Conservation (phyloP, 1,140 invertebrate species). For the Conus ventricosus region DNA sequence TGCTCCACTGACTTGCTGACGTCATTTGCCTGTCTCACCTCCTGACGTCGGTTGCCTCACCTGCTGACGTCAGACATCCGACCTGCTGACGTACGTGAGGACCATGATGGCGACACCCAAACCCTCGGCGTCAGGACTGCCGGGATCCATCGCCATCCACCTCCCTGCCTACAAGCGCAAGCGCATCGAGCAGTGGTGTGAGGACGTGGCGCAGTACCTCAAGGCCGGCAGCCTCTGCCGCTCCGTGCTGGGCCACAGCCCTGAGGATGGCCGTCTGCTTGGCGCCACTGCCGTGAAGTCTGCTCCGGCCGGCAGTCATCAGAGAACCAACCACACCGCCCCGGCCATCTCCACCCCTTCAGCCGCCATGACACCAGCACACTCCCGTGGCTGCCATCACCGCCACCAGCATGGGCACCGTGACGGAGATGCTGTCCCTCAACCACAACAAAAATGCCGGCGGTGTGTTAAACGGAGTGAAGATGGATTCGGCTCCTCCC, state of each 20-base stretch:
- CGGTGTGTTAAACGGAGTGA: neutral
- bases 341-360: neutral
- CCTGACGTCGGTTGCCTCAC: too few species aligned
- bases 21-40: too few species aligned
- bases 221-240: constrained; percentile 38
- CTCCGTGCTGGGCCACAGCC: constrained; percentile 35
- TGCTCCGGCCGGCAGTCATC: neutral
- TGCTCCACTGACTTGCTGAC: too few species aligned
- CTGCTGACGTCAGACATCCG: too few species aligned
- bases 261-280: constrained; percentile 23
- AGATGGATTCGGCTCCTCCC: neutral
- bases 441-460: neutral
- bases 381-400: neutral
- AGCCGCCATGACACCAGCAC: neutral
- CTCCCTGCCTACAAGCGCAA: constrained; percentile 39
- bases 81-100: neutral
- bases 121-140: neutral
- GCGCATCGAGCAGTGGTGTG: constrained; percentile 43
- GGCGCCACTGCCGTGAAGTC: neutral
- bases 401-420: constrained; percentile 7
- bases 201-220: constrained; percentile 42
- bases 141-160: neutral
- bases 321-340: neutral
- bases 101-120: constrained; percentile 22
- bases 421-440: constrained; percentile 27